Evolutionary conservation across 2,888 invertebrate genomes (phyloP), one percentile per base, ranked within the genome.

Genomic region (Chloroclysta siterata): DNA sequence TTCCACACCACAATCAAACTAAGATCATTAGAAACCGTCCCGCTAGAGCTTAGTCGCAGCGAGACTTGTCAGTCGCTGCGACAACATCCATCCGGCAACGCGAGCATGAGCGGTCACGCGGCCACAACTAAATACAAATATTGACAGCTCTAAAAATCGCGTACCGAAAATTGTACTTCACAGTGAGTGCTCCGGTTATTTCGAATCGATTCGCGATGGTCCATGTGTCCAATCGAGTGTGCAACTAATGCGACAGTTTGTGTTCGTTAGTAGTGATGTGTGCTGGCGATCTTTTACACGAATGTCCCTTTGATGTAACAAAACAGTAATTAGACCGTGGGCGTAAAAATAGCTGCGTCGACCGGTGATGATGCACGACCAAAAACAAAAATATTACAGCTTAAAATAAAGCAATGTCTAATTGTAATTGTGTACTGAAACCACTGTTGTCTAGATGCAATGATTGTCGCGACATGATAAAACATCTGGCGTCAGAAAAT

Each of bases 81-180:
- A 82, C 87, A 89, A 85, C 88, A 88, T 81, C 87, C 83, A 83
- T 82, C 83, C 81, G 87, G 83, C 84, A 78, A 82, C 84, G 85
- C 80, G 82, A 83, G 78, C 75, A 79, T 80, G 83, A 77, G 82
- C 79, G 57, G 53, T 48, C 58, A 58, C 61, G 82, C 79, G 74
- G 70, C 70, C 70, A 72, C 77, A 72, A 72, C 66, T 73, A 65
- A 60, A 60, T 52, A 77, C 61, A 61, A 65, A 66, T 65, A 80
- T 78, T 75, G 74, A 78, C 78, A 75, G 69, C 76, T 74, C 75
- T 66, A 72, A 70, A 64, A 61, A 48, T 70, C 68, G 72, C 51
- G 65, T 56, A 73, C 59, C 62, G 69, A 70, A 73, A 75, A 74
- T 73, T 65, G 68, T 70, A 75, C n/a, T n/a, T n/a, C 72, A 75